phyloP scores from a whole-genome alignment of 2,113 vertebrate genomes.

The Toxostoma redivivum region DNA sequence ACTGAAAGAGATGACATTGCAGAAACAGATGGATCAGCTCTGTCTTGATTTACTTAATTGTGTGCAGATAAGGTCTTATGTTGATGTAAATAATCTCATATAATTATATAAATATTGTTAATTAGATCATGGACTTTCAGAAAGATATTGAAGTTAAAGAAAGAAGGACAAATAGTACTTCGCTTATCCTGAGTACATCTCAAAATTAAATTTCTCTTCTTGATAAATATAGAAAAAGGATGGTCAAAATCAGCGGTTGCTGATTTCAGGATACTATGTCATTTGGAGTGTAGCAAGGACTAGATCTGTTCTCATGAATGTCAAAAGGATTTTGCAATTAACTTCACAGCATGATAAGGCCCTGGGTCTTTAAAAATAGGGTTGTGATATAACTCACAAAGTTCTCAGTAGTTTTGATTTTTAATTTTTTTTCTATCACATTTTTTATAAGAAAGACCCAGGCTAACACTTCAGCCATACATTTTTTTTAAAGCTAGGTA shows the following conservation, averaged over 20 bases:
- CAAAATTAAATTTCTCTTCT: background rate
- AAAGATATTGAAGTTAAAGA: background rate
- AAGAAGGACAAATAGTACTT: background rate
- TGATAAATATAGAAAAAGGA: background rate
- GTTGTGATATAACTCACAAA: background rate
- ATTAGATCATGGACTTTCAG: background rate
- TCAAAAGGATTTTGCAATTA: conserved; percentile 37
- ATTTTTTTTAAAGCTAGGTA: background rate
- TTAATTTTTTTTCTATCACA: background rate
- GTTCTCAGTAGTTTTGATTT: background rate
- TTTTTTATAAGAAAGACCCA: background rate
- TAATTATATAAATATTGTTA: background rate
- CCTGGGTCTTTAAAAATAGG: background rate
- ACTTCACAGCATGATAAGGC: conserved; percentile 15
- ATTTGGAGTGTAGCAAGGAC: background rate
- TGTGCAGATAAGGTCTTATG: background rate
- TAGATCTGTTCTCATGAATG: background rate
- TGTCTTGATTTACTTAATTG: background rate
- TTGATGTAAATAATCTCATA: background rate
- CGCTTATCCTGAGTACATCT: background rate
- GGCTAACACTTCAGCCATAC: background rate
- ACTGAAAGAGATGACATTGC: background rate
- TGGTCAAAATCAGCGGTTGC: background rate
- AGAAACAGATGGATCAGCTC: background rate
- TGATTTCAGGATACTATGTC: background rate